Base-by-base conservation (phyloP, 2,797 vertebrate species). In the Enteromius treurensis region DNA sequence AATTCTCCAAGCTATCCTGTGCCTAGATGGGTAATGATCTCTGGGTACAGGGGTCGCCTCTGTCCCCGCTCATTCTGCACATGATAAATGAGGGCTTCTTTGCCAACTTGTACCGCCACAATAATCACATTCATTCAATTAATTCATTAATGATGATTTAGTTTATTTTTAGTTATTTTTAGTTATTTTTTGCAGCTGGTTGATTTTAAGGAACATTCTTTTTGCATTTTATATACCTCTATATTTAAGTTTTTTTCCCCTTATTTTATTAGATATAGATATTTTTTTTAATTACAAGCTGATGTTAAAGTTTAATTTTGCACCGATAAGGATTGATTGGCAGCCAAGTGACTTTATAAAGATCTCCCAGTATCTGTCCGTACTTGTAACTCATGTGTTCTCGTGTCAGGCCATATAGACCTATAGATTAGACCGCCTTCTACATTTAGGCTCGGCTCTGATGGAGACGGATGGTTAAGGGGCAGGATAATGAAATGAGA, bases 21-120 rank as follows among this genome's bases (percentile, higher is more conserved):
- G 64, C 91, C 92, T 92, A 93, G 92, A 94, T 94, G 93, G 92
- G 91, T 95, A 94, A 94, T 95, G 94, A 94, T 95, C 92, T 94
- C 91, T 89, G 90, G 86, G 90, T 92, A 92, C 91, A 91, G 68
- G 88, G 93, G 92, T 92, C 90, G 68, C 93, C 90, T 80, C 77
- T 90, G 90, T 87, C 89, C 79, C 89, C 34, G 71, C 88, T 92
- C 90, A 86, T 91, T 92, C 91, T 85, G 87, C 91, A 90, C 84
- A 93, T 94, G 94, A 95, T 93, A 93, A 95, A 95, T 95, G 92
- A 92, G 87, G 90, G 87, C 89, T 94, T 90, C 91, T 91, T 91
- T 91, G 89, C 86, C 29, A 45, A 13, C 42, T 45, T 13, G 92
- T 93, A 91, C 90, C 92, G 92, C 90, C 88, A 86, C 90, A 90